Percentiles rank a stretch among this genome's conserved stretches.
Evolutionary conservation across 2,888 invertebrate genomes (phyloP).

Genomic region (Agrenia bidenticulata): DNA sequence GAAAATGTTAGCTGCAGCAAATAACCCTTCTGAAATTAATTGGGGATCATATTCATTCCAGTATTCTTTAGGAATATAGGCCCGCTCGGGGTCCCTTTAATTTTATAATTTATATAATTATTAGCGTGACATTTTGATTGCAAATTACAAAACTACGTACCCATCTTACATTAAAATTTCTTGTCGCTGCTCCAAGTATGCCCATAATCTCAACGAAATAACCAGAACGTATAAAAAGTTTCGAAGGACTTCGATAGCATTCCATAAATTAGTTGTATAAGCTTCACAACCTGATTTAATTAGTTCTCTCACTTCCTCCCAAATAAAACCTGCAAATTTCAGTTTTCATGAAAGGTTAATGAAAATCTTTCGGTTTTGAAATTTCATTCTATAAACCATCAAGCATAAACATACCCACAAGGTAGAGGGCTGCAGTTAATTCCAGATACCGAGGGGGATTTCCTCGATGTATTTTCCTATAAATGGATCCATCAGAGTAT

Average conservation of each 20-base stretch:
- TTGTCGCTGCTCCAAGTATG: slow-evolving; percentile 55
- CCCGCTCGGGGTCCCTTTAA: slow-evolving; percentile 65
- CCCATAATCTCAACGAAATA: slow-evolving; percentile 67
- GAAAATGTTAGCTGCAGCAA: slow-evolving; percentile 92
- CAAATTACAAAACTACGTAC: too few species aligned
- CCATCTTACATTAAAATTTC: slow-evolving; percentile 33
- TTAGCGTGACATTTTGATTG: too few species aligned
- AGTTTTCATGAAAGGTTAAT: slow-evolving; percentile 31
- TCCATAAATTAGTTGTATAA: slow-evolving; percentile 92
- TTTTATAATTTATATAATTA: too few species aligned
- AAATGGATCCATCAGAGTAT: slow-evolving; percentile 61
- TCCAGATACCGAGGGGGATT: slow-evolving; percentile 82
- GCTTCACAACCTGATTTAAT: slow-evolving; percentile 79
- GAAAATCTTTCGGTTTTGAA: slow-evolving; percentile 1
- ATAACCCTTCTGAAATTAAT: slow-evolving; percentile 85
- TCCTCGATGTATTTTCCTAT: slow-evolving; percentile 68
- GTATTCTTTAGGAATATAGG: slow-evolving; percentile 74
- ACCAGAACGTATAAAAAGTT: slow-evolving; percentile 81
- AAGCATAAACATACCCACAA: slow-evolving; percentile 64
- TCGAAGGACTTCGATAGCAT: slow-evolving; percentile 89
- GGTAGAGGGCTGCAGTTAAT: slow-evolving; percentile 77
- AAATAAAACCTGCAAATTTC: slow-evolving; percentile 70
- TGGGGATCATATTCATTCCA: slow-evolving; percentile 94
- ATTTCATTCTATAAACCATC: too few species aligned
- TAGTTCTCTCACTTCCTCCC: slow-evolving; percentile 88